These are phyloP conservation scores for Lutjanus campechanus DNA, from an alignment of 2,797 vertebrate genomes.

Conservation along the genomic window DNA sequence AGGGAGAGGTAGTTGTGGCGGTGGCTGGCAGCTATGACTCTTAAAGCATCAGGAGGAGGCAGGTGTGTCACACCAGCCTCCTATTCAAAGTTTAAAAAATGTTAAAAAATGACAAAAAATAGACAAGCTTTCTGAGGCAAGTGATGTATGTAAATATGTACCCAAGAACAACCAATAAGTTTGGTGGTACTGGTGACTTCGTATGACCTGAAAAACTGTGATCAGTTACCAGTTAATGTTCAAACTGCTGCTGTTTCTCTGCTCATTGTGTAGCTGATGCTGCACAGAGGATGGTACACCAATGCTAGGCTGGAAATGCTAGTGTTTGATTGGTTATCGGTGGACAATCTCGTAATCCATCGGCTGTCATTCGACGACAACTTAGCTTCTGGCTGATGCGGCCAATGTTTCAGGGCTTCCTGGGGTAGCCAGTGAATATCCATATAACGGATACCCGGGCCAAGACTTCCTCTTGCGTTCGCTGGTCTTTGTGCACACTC, in stretches of 20 bases:
- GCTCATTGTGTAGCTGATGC: background rate
- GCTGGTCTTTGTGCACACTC: too few relatives aligned
- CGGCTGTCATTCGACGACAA: too few relatives aligned
- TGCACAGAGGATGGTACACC: background rate
- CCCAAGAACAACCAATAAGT: background rate
- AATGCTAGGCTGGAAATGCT: background rate
- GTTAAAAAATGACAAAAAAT: background rate
- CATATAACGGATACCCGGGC: too few relatives aligned
- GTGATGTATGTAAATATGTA: background rate
- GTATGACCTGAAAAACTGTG: background rate
- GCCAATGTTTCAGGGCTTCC: too few relatives aligned
- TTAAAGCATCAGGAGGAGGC: slow-evolving; percentile 35
- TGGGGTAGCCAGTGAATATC: too few relatives aligned
- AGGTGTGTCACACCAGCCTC: background rate
- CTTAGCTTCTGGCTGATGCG: too few relatives aligned
- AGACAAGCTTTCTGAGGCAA: background rate
- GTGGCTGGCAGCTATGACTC: slow-evolving; percentile 45
- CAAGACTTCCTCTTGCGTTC: too few relatives aligned
- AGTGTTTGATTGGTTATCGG: background rate
- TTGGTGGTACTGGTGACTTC: background rate
- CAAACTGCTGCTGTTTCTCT: background rate
- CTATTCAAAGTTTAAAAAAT: background rate
- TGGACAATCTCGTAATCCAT: too few relatives aligned
- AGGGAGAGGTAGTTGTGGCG: slow-evolving; percentile 47
- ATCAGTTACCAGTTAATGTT: background rate